Evolutionary conservation across 1,140 invertebrate species (phyloP), one percentile per base, ranked within the genome.

Genomic region (Drosophila auraria): DNA sequence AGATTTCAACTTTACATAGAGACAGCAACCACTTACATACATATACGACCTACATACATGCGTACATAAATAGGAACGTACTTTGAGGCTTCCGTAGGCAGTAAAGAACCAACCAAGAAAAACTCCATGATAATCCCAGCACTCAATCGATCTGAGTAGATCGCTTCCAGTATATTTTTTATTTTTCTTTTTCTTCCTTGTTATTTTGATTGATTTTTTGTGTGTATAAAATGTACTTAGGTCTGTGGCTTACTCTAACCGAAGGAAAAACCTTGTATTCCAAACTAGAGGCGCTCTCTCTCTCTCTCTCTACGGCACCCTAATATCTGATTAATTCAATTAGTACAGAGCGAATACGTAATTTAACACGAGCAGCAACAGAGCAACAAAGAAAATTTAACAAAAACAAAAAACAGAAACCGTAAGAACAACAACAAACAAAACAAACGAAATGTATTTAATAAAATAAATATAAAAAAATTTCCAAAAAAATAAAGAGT

Each of bases 401-500:
- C 8, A 59, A 72, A 79, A 80, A 58, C 58, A 5, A 27, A 56
- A 83, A 83, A 64, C 60, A 40, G 30, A 78, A 81, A 65, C 53
- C 65, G 47, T 50, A 56, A 56, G 53, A 54, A 38, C 17, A 20
- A 57, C 14, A 56, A 72, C 68, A 75, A 72, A 47, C 56, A 53
- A 81, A 78, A 82, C 71, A 58, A 87, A 89, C 78, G 70, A 87
- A 89, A 81, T 84, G 78, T 89, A 87, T 87, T 87, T 89, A 87
- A 89, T 89, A 87, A 87, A 79, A 75, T 83, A 87, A 77, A 73
- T 66, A 87, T 70, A 75, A 72, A 79, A 72, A 72, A 86, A 73
- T 75, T 45, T 65, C 57, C 57, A 80, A 70, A 59, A 76, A 58
- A 47, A 49, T 38, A 63, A 8, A 3, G 17, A 20, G 30, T 9